These are phyloP conservation scores for Dolichopus griseipennis DNA, from an alignment of 2,888 invertebrate species.

Conservation along the genomic window DNA sequence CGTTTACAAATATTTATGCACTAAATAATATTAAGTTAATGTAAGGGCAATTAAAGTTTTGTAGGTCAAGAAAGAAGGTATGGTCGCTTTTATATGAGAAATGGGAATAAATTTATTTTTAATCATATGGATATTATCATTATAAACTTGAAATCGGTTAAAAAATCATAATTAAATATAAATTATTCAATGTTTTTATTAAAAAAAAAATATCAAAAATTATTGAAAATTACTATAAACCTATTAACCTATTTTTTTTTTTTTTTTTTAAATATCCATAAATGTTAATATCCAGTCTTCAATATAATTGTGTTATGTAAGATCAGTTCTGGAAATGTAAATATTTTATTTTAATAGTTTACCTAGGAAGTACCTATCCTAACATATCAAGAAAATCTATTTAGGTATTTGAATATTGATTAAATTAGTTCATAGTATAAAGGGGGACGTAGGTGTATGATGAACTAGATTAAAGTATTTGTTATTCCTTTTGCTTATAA, in stretches of 20 bases:
- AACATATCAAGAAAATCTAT: background rate
- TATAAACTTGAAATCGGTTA: background rate
- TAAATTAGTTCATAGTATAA: background rate
- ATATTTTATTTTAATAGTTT: background rate
- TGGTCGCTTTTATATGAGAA: background rate
- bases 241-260: background rate
- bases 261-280: background rate
- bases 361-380: background rate
- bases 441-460: background rate
- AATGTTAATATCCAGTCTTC: background rate
- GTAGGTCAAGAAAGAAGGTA: constrained; percentile 6
- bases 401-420: constrained; percentile 1
- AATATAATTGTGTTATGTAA: constrained; percentile 3
- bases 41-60: constrained; percentile 6
- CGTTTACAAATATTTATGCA: constrained; percentile 1
- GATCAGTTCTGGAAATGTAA: background rate
- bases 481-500: background rate
- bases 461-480: constrained; percentile 3
- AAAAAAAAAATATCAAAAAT: background rate
- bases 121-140: background rate
- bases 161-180: background rate
- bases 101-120: background rate
- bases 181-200: no score
- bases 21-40: constrained; percentile 6
- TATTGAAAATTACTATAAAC: background rate